phyloP scores from a whole-genome alignment of 2,888 invertebrate genomes.

The Koerneria pararmatus region DNA sequence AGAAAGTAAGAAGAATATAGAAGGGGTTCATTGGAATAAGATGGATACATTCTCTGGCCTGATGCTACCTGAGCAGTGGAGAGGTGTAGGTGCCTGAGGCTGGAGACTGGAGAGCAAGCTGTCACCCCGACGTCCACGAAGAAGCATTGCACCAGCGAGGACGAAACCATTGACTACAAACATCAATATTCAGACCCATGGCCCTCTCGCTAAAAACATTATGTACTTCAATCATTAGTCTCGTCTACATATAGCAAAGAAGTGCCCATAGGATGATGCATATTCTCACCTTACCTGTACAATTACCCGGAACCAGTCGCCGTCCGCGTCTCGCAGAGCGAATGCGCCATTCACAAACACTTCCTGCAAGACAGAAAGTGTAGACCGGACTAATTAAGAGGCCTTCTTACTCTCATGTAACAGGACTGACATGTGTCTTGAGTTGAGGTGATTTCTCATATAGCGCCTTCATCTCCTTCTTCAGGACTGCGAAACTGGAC shows the following conservation, averaged over 20 bases:
- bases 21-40: too few relatives aligned
- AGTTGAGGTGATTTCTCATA: neutral
- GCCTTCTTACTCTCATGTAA: too few relatives aligned
- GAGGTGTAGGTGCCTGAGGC: conserved; percentile 27
- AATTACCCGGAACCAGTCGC: conserved; percentile 40
- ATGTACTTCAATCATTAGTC: too few relatives aligned
- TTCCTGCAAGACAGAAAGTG: conserved; percentile 29
- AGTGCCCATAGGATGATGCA: neutral
- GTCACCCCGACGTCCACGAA: conserved; percentile 42
- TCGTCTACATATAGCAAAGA: neutral
- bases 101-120: conserved; percentile 34
- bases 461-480: conserved; percentile 1
- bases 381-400: neutral
- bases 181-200: neutral
- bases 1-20: too few relatives aligned
- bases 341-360: conserved; percentile 38
- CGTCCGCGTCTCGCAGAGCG: conserved; percentile 38
- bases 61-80: conserved; percentile 5
- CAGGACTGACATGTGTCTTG: neutral
- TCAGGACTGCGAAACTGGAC: neutral
- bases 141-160: conserved; percentile 29
- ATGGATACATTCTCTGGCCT: too few relatives aligned
- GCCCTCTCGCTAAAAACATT: too few relatives aligned
- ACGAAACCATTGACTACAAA: conserved; percentile 5
- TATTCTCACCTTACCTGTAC: conserved; percentile 25